phyloP scores from a whole-genome alignment of 2,888 invertebrate species.

The Diaphora mendica region DNA sequence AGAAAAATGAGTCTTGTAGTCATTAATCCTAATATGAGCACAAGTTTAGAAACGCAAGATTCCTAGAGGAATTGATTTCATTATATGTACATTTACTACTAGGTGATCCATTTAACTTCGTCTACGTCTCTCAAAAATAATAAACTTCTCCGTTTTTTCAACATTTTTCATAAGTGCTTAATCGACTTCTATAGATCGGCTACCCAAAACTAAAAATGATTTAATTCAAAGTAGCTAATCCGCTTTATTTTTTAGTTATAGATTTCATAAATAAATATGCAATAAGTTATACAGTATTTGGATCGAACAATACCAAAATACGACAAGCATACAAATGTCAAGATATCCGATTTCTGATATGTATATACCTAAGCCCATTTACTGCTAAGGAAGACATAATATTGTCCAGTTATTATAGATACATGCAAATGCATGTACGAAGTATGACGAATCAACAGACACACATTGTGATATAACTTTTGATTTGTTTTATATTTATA shows the following conservation, averaged over 20 bases:
- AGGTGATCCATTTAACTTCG: too few relatives aligned
- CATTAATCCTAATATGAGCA: not conserved
- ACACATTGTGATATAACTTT: not conserved
- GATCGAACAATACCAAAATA: not conserved
- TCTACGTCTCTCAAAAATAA: too few relatives aligned
- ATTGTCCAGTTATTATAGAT: not conserved
- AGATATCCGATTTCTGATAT: not conserved
- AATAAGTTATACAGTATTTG: not conserved
- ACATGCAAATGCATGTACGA: conserved; percentile 1
- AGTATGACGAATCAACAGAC: not conserved
- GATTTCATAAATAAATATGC: not conserved
- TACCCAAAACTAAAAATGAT: too few relatives aligned
- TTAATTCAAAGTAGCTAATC: too few relatives aligned
- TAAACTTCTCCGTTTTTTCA: too few relatives aligned
- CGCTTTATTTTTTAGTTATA: too few relatives aligned
- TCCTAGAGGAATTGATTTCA: too few relatives aligned
- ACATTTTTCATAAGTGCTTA: too few relatives aligned
- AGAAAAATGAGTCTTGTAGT: not conserved
- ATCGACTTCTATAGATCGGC: too few relatives aligned
- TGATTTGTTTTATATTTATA: not conserved
- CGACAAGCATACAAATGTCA: not conserved
- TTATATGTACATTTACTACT: too few relatives aligned
- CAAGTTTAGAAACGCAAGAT: not conserved
- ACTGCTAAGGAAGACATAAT: not conserved
- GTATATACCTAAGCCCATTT: too few relatives aligned